A percentile compares a stretch with the other conserved stretches of the same genome.
These are phyloP conservation scores for Passer montanus DNA, from an alignment of 2,113 vertebrate species.

Conservation along the genomic window DNA sequence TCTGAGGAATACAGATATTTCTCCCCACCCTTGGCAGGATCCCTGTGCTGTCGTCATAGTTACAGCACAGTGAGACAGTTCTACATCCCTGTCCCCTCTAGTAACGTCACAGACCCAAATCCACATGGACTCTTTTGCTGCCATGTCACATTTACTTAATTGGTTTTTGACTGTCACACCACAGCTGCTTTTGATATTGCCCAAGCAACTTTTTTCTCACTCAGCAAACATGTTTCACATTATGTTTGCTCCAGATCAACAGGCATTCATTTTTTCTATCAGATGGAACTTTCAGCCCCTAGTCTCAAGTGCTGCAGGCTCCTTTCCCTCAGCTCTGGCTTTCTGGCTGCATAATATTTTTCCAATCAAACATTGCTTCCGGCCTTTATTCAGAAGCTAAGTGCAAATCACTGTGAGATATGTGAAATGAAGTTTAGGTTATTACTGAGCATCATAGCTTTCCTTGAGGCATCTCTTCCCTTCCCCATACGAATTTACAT, in stretches of 20 bases:
- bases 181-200: constrained; percentile 57
- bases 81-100: background rate
- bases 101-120: background rate
- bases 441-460: background rate
- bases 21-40: background rate
- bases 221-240: constrained; percentile 46
- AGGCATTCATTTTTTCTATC: constrained; percentile 34
- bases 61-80: background rate
- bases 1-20: accelerated
- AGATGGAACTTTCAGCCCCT: constrained; percentile 25
- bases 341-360: background rate
- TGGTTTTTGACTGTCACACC: constrained; percentile 15
- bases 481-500: background rate
- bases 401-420: background rate
- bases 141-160: constrained; percentile 55
- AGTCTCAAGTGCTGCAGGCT: background rate
- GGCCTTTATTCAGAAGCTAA: constrained; percentile 39
- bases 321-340: background rate
- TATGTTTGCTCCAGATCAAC: constrained; percentile 41
- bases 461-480: background rate
- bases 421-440: background rate
- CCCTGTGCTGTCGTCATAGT: background rate
- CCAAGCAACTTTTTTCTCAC: constrained; percentile 45
- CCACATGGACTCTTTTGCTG: background rate
- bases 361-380: constrained; percentile 17